A percentile compares a stretch with the other conserved stretches of the same genome.
phyloP scores from a whole-genome alignment of 2,888 invertebrate genomes.

The Brassicogethes aeneus region DNA sequence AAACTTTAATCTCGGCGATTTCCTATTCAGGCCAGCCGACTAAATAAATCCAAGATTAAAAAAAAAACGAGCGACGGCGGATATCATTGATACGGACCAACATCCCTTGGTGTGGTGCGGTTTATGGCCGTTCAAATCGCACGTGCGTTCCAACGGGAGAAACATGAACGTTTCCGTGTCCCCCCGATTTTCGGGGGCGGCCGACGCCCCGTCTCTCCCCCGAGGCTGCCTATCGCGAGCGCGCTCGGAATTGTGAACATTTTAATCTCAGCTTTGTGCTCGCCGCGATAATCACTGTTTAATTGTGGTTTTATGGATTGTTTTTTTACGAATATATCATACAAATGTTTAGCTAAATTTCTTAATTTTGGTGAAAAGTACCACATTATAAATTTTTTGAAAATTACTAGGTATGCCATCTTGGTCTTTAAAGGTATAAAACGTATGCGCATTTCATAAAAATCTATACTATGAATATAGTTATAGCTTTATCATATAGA shows the following conservation, averaged over 20 bases:
- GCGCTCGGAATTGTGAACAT: conserved; percentile 7
- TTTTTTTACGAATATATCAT: too few species aligned
- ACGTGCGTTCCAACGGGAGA: conserved; percentile 5
- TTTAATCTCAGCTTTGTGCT: conserved; percentile 7
- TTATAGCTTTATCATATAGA: too few species aligned
- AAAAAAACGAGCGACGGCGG: background rate
- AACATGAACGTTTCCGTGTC: background rate
- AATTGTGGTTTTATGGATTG: conserved; percentile 2
- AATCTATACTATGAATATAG: too few species aligned
- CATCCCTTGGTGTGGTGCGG: background rate
- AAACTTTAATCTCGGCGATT: background rate
- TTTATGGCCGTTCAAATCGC: conserved; percentile 6
- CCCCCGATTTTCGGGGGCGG: background rate
- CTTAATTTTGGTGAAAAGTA: too few species aligned
- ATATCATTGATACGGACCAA: conserved; percentile 3
- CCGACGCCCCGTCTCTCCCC: background rate
- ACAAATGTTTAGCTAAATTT: too few species aligned
- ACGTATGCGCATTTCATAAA: too few species aligned
- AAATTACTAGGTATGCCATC: too few species aligned
- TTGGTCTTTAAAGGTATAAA: too few species aligned
- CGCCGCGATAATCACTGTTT: conserved; percentile 4
- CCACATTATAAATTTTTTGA: too few species aligned
- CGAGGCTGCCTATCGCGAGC: conserved; percentile 3
- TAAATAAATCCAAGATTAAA: background rate
- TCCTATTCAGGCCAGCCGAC: background rate